A percentile compares a stretch with the other conserved stretches of the same genome.
phyloP scores from a whole-genome alignment of 2,888 invertebrate species.

The Synergus japonicus region DNA sequence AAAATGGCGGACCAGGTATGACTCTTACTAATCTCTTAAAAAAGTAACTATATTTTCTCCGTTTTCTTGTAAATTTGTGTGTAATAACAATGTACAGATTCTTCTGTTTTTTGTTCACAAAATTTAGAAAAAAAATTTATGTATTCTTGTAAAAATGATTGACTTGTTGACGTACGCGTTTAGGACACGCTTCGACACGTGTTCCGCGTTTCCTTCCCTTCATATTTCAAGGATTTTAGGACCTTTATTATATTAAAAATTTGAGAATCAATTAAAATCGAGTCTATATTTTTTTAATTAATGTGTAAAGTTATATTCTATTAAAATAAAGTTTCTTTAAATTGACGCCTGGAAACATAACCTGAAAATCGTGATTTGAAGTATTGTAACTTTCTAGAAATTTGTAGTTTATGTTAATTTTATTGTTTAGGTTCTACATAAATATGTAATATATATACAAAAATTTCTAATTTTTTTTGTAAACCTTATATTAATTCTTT shows the following conservation, averaged over 20 bases:
- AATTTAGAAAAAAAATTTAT: not conserved
- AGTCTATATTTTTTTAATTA: not conserved
- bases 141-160: not conserved
- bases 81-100: not conserved
- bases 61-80: not conserved
- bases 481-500: not conserved
- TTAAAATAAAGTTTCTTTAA: not conserved
- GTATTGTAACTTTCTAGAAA: not conserved
- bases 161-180: slow-evolving; percentile 7
- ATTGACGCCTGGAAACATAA: not conserved
- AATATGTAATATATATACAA: not conserved
- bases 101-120: not conserved
- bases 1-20: not conserved
- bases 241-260: not conserved
- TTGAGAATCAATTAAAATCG: not conserved
- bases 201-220: not conserved
- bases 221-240: not conserved
- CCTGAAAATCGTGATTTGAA: not conserved
- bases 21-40: not conserved
- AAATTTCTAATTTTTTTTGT: not conserved
- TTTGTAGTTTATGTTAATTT: slow-evolving; percentile 6
- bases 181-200: slow-evolving; percentile 4
- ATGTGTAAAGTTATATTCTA: not conserved
- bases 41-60: not conserved
- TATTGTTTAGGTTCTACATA: not conserved